Evolutionary conservation across 2,888 invertebrate species (phyloP), one percentile per base, ranked within the genome.

Genomic region (Lepidochitona cinerea): DNA sequence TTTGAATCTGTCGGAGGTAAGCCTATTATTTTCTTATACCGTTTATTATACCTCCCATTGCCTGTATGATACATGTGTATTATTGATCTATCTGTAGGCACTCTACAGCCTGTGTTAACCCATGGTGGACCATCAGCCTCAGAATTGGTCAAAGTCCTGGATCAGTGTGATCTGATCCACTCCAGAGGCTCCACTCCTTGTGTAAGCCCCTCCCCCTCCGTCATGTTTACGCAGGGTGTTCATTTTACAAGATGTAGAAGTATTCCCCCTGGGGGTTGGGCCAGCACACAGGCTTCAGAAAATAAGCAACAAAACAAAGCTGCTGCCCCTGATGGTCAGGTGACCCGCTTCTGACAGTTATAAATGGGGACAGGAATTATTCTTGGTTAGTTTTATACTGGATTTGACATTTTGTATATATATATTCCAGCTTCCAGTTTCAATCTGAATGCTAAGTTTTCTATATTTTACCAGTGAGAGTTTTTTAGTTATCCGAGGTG

Each of bases 121-220:
- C 74, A 75, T 54, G 97, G 97, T 78, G 98, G 98, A n/a, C 98
- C 98, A 37, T 94, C 95, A 0, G 94, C 98, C 0, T 95, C 95
- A 88, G 98, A 99, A 92, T 92, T 99, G 77, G 93, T 99, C 84
- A 94, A 95, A 36, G 92, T 98, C 78, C 93, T 99, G 80, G 97
- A 98, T 83, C 97, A 97, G 83, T 98, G 97, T 92, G 98, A 98
- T 91, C 93, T 98, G 79, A 95, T 95, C 88, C 95, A 94, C 89
- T 95, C 95, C 75, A 92, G 94, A 75, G 93, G 93, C 84, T 94
- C 94, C 3, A 95, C 94, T 0, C 96, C 96, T 77, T 96, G 95
- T 83, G 93, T 95, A 81, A 96, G 95, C 73, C 95, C 94, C 14
- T 94, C 94, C 75, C 94, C 94, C 9, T 88, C 86, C 18, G 75